Evolutionary conservation across 2,113 vertebrate genomes (phyloP).

Genomic region (Naja naja): DNA sequence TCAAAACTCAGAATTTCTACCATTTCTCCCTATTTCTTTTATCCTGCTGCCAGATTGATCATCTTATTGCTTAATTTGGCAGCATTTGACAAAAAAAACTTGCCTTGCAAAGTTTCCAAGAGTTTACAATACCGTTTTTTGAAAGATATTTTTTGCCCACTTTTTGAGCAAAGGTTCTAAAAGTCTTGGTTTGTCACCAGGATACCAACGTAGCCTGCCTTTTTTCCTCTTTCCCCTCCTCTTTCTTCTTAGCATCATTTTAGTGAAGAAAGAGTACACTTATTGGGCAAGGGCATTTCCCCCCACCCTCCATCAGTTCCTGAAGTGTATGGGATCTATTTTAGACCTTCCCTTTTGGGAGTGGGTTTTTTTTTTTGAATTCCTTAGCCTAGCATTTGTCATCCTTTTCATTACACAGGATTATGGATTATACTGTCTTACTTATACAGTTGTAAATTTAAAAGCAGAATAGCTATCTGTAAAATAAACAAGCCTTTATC

Average conservation of each 20-base stretch:
- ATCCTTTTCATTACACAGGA: neutral
- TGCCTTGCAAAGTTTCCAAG: neutral
- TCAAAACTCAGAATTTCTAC: neutral
- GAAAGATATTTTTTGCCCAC: neutral
- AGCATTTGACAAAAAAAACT: neutral
- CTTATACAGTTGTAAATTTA: neutral
- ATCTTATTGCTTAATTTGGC: neutral
- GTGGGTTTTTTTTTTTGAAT: neutral
- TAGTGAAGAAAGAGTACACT: neutral
- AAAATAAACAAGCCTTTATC: constrained; percentile 23
- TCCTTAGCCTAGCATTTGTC: neutral
- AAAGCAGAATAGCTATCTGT: neutral
- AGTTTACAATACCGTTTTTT: neutral
- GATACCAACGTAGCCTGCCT: neutral
- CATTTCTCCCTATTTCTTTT: neutral
- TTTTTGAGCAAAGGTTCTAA: neutral
- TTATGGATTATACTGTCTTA: neutral
- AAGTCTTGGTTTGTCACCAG: neutral
- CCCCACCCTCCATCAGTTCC: neutral
- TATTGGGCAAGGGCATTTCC: neutral
- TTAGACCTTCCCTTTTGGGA: neutral
- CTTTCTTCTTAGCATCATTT: neutral
- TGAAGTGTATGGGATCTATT: neutral
- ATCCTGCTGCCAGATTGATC: neutral
- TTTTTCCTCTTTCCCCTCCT: neutral